Evolutionary conservation across 2,888 invertebrate genomes (phyloP).

Genomic region (Ceramica pisi): DNA sequence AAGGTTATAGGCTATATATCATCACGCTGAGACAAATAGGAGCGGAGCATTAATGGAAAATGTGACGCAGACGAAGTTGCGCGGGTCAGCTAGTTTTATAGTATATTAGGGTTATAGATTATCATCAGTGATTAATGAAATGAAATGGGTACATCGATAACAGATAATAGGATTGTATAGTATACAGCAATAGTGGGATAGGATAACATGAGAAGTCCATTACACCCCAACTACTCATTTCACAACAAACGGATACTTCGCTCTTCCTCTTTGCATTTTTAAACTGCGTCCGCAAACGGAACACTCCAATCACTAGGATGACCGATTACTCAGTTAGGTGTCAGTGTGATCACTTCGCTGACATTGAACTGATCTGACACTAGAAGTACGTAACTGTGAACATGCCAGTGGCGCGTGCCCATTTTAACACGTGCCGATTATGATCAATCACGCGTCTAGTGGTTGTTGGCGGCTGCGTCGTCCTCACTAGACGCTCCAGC

Average conservation of each 20-base stretch:
- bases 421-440: constrained; percentile 23
- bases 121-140: too few species aligned
- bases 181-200: too few species aligned
- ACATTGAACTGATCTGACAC: constrained; percentile 25
- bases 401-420: constrained; percentile 13
- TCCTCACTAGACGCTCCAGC: constrained; percentile 90
- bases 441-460: neutral
- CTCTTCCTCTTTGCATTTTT: neutral
- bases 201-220: neutral
- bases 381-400: neutral
- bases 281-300: constrained; percentile 11
- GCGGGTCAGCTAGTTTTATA: too few species aligned
- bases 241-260: neutral
- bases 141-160: too few species aligned
- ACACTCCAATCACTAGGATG: neutral
- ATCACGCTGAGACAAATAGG: too few species aligned
- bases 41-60: too few species aligned
- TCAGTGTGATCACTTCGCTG: constrained; percentile 20
- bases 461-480: constrained; percentile 75
- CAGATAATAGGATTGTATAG: too few species aligned
- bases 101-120: too few species aligned
- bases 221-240: neutral
- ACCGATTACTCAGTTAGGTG: constrained; percentile 16
- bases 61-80: too few species aligned
- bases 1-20: too few species aligned